Base-by-base conservation (phyloP, 2,113 vertebrate genomes). In the Laticauda laticaudata region DNA sequence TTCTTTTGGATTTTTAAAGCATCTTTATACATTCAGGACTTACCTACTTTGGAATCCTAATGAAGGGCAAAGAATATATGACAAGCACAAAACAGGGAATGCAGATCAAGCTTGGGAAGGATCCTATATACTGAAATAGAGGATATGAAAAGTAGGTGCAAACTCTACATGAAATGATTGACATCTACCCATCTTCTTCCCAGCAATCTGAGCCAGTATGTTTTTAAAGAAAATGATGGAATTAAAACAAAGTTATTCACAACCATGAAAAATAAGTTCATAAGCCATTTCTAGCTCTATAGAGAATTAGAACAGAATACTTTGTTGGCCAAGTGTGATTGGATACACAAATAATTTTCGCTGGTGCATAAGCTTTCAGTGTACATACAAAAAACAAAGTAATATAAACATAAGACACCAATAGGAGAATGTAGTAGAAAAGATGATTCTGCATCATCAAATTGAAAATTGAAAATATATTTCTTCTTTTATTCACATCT, bases 381-480 rank as follows among this genome's bases (percentile, higher is more conserved):
- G 29, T n/a, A 15, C 61, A 69, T 69, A n/a, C 3, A 69, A n/a
- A 69, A 12, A 69, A 34, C 64, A 69, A 69, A 69, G 12, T 69
- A 34, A 64, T 64, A 14, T 64, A 64, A 64, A 69, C 5, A 5
- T 69, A 69, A 69, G 64, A 69, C 14, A 34, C 29, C 64, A 69
- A 6, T 34, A 69, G 26, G 61, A 69, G 29, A 69, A 69, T 12
- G 11, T 69, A 69, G 64, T 69, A 18, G 64, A 69, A 69, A 34
- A 69, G 29, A 34, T n/a, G 29, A 69, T 95, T 96, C 93, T 94
- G 96, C 93, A 95, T 96, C 95, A 96, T 95, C 96, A 94, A 43
- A 93, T 94, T 96, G 96, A 94, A 96, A 96, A 96, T 93, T 95
- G 92, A 95, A 94, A 94, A 96, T 93, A 94, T 95, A 95, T 92